Percentiles rank a stretch among this genome's conserved stretches.
Evolutionary conservation across 1,140 invertebrate species (phyloP).

Genomic region (Cydia strobilella): DNA sequence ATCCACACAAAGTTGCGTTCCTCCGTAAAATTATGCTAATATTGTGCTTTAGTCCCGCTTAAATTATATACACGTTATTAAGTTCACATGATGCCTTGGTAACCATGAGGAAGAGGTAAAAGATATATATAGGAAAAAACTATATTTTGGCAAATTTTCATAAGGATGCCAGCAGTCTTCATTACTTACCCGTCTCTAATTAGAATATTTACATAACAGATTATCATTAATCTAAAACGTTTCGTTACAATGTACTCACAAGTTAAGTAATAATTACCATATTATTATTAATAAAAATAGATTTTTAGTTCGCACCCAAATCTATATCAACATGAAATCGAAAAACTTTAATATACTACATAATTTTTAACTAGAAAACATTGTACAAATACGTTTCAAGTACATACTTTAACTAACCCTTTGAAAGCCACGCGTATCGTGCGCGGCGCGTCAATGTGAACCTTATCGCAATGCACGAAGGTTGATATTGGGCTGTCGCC

Average conservation of each 20-base stretch:
- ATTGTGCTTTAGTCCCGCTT: no score
- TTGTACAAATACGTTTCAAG: constrained; percentile 34
- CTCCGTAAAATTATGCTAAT: no score
- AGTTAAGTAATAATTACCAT: constrained; percentile 33
- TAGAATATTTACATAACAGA: constrained; percentile 50
- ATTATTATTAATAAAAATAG: constrained; percentile 59
- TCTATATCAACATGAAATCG: constrained; percentile 32
- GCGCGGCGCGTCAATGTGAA: no score
- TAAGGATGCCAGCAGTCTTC: neutral
- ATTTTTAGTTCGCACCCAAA: constrained; percentile 48
- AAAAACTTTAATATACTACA: constrained; percentile 41
- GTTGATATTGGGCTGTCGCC: no score
- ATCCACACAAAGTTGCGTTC: neutral
- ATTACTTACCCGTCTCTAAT: constrained; percentile 41
- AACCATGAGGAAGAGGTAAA: neutral
- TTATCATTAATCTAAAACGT: constrained; percentile 46
- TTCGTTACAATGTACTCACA: constrained; percentile 49
- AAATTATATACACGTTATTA: no score
- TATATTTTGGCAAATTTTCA: neutral
- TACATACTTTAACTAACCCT: neutral
- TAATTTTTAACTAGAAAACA: constrained; percentile 47
- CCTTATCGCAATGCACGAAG: no score
- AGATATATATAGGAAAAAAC: neutral
- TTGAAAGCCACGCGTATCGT: no score
- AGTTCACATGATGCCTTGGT: neutral